A percentile compares a stretch with the other conserved stretches of the same genome.
Evolutionary conservation across 2,888 invertebrate genomes (phyloP).

Genomic region (Lamellibrachia columna): DNA sequence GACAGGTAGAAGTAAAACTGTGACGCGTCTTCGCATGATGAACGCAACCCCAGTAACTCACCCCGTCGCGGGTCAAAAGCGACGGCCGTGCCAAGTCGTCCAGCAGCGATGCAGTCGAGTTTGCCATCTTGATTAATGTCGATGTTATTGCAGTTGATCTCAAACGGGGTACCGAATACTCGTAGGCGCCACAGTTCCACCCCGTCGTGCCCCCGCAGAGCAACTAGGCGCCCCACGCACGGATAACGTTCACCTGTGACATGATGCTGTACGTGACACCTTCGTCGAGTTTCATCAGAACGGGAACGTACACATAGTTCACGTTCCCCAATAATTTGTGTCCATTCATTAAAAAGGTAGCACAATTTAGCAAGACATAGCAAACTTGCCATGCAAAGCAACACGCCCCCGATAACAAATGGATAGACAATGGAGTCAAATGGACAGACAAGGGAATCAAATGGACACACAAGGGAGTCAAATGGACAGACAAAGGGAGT

Average conservation of each 20-base stretch:
- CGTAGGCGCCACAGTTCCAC: slow-evolving; percentile 51
- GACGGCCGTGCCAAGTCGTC: slow-evolving; percentile 50
- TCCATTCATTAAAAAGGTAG: too few relatives aligned
- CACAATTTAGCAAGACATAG: too few relatives aligned
- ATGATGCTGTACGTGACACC: not conserved
- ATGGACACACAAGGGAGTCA: too few relatives aligned
- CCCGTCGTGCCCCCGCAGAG: slow-evolving; percentile 58
- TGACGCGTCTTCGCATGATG: too few relatives aligned
- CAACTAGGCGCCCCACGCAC: slow-evolving; percentile 54
- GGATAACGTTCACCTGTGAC: not conserved
- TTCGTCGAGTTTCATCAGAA: not conserved
- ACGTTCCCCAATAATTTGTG: too few relatives aligned
- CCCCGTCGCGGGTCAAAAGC: slow-evolving; percentile 59
- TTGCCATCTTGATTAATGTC: slow-evolving; percentile 59
- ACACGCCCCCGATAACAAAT: too few relatives aligned
- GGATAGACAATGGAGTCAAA: too few relatives aligned
- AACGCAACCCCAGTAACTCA: slow-evolving; percentile 29
- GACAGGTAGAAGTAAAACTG: too few relatives aligned
- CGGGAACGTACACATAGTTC: not conserved
- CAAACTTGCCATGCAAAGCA: too few relatives aligned
- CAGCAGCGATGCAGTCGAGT: slow-evolving; percentile 59
- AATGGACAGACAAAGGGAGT: too few relatives aligned
- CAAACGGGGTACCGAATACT: not conserved
- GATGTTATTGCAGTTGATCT: slow-evolving; percentile 39
- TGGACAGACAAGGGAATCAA: too few relatives aligned